phyloP scores from a whole-genome alignment of 2,888 invertebrate species.

The Chaitophorus viminalis region DNA sequence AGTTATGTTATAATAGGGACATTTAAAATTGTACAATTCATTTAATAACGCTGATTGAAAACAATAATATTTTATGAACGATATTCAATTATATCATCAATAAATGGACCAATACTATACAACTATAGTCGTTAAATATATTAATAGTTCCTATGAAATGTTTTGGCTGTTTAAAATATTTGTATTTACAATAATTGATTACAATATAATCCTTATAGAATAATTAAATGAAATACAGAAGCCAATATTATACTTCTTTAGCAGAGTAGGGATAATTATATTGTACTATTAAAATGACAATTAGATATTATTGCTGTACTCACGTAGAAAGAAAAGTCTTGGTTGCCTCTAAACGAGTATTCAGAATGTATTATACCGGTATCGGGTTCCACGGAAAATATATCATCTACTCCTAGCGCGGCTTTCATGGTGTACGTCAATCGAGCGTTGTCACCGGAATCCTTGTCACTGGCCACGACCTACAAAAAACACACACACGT shows the following conservation, averaged over 20 bases:
- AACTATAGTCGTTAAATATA: background rate
- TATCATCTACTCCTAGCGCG: slow-evolving; percentile 77
- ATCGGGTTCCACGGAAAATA: slow-evolving; percentile 83
- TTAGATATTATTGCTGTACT: slow-evolving; percentile 65
- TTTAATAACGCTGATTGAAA: background rate
- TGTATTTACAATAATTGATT: too few species aligned
- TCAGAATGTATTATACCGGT: slow-evolving; percentile 85
- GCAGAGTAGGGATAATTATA: background rate
- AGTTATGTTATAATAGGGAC: too few species aligned
- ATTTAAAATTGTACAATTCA: background rate
- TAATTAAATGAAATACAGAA: background rate
- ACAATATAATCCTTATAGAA: background rate
- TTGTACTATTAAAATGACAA: background rate
- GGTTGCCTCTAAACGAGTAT: slow-evolving; percentile 76
- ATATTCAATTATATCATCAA: background rate
- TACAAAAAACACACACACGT: too few species aligned
- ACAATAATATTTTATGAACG: background rate
- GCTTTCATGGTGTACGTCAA: slow-evolving; percentile 84
- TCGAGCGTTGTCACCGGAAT: slow-evolving; percentile 83
- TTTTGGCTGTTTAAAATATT: background rate
- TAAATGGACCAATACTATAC: background rate
- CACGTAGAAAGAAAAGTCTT: slow-evolving; percentile 76
- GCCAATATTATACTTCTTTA: background rate
- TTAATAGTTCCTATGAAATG: background rate
- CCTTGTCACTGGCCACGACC: slow-evolving; percentile 86